Evolutionary conservation across 2,888 invertebrate species (phyloP), one percentile per base, ranked within the genome.

Genomic region (Epinotia bilunana): DNA sequence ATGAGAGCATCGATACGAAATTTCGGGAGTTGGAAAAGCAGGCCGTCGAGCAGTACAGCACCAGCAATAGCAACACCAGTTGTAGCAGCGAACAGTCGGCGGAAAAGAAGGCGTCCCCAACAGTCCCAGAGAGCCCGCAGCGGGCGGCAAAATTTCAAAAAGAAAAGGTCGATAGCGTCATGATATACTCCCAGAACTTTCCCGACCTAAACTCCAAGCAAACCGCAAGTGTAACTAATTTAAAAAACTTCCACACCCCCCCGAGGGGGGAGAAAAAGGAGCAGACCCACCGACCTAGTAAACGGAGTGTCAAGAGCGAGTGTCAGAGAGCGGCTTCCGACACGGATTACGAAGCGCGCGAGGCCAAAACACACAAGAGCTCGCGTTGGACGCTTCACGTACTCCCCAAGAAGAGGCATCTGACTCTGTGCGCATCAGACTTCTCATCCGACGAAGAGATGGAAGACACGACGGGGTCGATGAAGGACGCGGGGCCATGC

Each of bases 11-110:
- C 82, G 95, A 95, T 79, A 95, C 94, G 11, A 95, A 95, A 79
- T 95, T 95, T 83, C 92, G 95, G 72, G 96, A 96, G 78, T 86
- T 96, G 74, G 96, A 96, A 82, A 93, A 95, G 76, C 95, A 96
- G 81, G 96, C 96, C 0, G 95, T 95, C 68, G 96, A 96, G 81
- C 96, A 96, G 83, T 96, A 96, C 85, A 95, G 94, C 80, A 90
- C 90, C 0, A 93, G 94, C 79, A 93, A 93, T 76, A 94, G 93
- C 79, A 93, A 92, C 77, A 94, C 93, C 1, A 94, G 94, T 77
- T 94, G 93, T 81, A 92, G 93, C 81, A 93, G 93, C 78, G 92
- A 90, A 0, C 89, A 90, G 74, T 91, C 91, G 0, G 87, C 87
- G 12, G 91, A 90, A 77, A 93, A 92, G 72, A 85, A 87, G 64